phyloP scores from a whole-genome alignment of 2,113 vertebrate species.

The Rynchops niger region DNA sequence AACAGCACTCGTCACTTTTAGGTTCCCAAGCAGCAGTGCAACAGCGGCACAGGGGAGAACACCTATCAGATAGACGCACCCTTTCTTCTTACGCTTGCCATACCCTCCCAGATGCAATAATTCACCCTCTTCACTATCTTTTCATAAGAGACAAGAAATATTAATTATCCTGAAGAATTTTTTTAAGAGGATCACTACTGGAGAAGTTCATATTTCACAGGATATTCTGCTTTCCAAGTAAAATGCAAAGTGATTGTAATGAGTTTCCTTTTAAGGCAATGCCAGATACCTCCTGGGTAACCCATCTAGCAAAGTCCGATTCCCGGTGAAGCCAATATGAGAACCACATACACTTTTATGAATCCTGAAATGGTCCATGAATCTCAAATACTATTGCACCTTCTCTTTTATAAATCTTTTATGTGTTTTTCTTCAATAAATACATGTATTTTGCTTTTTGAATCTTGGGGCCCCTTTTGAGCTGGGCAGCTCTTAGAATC shows the following conservation, averaged over 20 bases:
- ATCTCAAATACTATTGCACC: constrained; percentile 47
- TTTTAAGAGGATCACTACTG: neutral
- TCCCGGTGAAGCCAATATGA: neutral
- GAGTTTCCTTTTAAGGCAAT: neutral
- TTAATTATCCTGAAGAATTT: constrained; percentile 10
- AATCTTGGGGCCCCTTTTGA: neutral
- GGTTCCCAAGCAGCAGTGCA: neutral
- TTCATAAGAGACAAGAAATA: neutral
- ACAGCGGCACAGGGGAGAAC: neutral
- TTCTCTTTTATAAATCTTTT: constrained; percentile 65
- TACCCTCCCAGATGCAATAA: neutral
- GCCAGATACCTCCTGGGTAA: neutral
- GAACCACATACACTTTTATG: neutral
- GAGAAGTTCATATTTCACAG: neutral
- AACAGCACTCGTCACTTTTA: neutral
- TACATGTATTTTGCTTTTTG: constrained; percentile 44
- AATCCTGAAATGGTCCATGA: constrained; percentile 34
- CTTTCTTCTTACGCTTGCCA: neutral
- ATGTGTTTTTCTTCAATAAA: constrained; percentile 67
- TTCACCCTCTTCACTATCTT: neutral
- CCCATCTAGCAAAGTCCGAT: neutral
- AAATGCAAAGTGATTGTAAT: constrained; percentile 12
- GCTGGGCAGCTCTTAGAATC: neutral
- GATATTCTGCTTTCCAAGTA: neutral
- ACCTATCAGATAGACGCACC: neutral